A percentile compares a stretch with the other conserved stretches of the same genome.
These are phyloP conservation scores for Plebejus anna DNA, from an alignment of 2,888 invertebrate species.

Conservation along the genomic window DNA sequence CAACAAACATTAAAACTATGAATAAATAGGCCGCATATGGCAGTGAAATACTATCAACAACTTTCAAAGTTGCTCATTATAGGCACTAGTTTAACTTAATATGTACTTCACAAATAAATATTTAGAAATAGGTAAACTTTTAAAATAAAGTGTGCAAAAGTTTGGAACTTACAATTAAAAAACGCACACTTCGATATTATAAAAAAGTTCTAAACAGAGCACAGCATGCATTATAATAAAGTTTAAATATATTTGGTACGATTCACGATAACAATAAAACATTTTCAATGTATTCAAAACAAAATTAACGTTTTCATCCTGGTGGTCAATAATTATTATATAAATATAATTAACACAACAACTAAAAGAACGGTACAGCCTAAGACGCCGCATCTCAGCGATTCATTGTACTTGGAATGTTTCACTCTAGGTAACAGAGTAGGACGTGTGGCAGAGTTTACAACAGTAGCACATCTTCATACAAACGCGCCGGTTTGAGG, in stretches of 20 bases:
- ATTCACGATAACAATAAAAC: slow-evolving; percentile 38
- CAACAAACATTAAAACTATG: slow-evolving; percentile 51
- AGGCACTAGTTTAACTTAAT: slow-evolving; percentile 33
- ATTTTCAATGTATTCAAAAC: background rate
- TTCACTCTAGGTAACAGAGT: background rate
- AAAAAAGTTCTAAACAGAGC: background rate
- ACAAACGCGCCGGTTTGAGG: background rate
- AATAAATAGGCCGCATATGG: slow-evolving; percentile 65
- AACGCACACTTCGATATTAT: background rate
- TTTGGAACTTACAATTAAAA: slow-evolving; percentile 6
- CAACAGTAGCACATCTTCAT: background rate
- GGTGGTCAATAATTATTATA: background rate
- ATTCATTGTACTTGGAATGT: slow-evolving; percentile 14
- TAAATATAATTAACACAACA: background rate
- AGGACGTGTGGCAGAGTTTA: background rate
- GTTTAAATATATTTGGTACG: slow-evolving; percentile 27
- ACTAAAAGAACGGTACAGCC: background rate
- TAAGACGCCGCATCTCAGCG: background rate
- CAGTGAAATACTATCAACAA: slow-evolving; percentile 52
- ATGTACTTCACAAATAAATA: slow-evolving; percentile 17
- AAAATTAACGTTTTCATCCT: background rate
- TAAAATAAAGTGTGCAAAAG: background rate
- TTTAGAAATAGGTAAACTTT: background rate
- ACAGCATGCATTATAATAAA: slow-evolving; percentile 30
- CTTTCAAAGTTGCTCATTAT: slow-evolving; percentile 5